phyloP scores from a whole-genome alignment of 2,888 invertebrate genomes.

The Brachypalpus laphriformis region DNA sequence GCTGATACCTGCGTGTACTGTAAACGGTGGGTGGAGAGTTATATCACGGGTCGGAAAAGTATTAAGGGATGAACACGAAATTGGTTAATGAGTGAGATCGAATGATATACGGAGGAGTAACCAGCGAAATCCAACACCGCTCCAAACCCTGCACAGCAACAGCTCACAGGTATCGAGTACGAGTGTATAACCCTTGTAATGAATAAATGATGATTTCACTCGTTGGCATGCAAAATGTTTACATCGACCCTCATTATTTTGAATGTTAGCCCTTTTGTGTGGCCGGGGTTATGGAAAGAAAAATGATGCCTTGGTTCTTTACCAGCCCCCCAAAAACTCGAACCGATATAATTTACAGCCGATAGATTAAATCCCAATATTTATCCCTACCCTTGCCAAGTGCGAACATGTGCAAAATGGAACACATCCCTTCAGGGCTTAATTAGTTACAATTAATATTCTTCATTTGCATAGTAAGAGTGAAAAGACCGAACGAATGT shows the following conservation, averaged over 20 bases:
- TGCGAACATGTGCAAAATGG: constrained; percentile 33
- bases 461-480: constrained; percentile 67
- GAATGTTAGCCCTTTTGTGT: constrained; percentile 43
- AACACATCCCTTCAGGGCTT: constrained; percentile 45
- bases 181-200: constrained; percentile 50
- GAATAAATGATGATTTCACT: constrained; percentile 69
- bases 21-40: neutral
- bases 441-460: constrained; percentile 76
- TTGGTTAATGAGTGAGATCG: constrained; percentile 65
- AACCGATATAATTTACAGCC: constrained; percentile 42
- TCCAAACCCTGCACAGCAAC: neutral
- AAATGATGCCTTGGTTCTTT: constrained; percentile 1
- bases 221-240: constrained; percentile 62
- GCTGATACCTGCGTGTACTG: constrained; percentile 44
- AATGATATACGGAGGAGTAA: constrained; percentile 44
- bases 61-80: constrained; percentile 59
- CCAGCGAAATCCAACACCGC: neutral
- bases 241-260: constrained; percentile 70
- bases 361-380: constrained; percentile 34
- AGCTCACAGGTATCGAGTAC: neutral
- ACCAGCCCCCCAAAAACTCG: neutral
- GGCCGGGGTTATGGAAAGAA: neutral
- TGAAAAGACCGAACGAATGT: constrained; percentile 23
- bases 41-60: neutral
- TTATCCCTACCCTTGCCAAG: constrained; percentile 4